Conservation (phyloP, 2,797 vertebrate species). For the Tapirus indicus region DNA sequence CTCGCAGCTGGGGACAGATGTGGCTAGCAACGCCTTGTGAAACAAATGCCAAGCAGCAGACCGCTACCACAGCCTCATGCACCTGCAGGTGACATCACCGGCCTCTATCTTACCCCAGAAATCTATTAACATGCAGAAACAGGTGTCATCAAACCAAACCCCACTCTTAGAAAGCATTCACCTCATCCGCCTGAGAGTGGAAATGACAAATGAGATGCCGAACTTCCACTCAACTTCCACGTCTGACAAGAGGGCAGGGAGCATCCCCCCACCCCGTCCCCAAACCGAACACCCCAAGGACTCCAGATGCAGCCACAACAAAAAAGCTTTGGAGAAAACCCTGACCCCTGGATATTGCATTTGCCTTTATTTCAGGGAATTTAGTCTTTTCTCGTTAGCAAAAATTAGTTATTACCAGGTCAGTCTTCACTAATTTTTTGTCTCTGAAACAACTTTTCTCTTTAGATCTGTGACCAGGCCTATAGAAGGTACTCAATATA, state of each 20-base stretch:
- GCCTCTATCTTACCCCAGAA: conserved; percentile 70
- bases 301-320: background rate
- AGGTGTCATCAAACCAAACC: conserved; percentile 78
- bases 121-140: conserved; percentile 81
- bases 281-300: background rate
- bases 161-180: conserved; percentile 83
- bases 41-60: conserved; percentile 77
- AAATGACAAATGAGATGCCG: conserved; percentile 13
- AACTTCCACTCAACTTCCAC: conserved; percentile 21
- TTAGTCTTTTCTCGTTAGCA: conserved; percentile 28
- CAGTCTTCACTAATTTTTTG: background rate
- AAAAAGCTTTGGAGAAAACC: background rate
- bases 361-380: background rate
- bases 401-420: background rate
- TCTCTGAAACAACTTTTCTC: background rate
- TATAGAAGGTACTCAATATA: background rate
- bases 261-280: fast-evolving
- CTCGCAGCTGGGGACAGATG: conserved; percentile 83
- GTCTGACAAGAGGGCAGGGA: background rate
- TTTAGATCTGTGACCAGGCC: background rate
- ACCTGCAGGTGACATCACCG: conserved; percentile 83
- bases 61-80: conserved; percentile 82
- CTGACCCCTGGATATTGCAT: background rate
- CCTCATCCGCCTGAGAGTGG: conserved; percentile 51
- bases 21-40: conserved; percentile 70